Conservation (phyloP, 2,797 vertebrate genomes). For the Acanthopagrus latus region DNA sequence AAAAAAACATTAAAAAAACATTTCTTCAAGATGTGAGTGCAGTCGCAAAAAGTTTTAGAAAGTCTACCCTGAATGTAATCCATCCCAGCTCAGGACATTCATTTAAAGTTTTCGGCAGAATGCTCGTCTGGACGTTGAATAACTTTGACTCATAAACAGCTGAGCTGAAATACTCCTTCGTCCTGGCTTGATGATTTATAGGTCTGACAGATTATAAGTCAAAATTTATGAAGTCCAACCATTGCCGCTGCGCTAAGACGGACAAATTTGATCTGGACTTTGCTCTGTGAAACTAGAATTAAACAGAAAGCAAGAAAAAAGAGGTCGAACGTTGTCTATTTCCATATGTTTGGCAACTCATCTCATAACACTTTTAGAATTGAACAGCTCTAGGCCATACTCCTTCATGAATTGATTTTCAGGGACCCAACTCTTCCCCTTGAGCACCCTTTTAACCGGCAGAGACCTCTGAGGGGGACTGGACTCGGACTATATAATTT, state of each 20-base stretch:
- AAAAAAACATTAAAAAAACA: background rate
- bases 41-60: background rate
- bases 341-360: too few relatives aligned
- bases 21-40: background rate
- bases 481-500: too few relatives aligned
- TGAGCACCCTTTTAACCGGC: too few relatives aligned
- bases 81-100: constrained; percentile 7
- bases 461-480: too few relatives aligned
- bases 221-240: background rate
- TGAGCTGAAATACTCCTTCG: constrained; percentile 1
- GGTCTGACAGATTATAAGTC: background rate
- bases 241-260: too few relatives aligned
- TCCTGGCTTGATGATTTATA: constrained; percentile 2
- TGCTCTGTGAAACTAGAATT: background rate
- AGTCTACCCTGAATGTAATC: constrained; percentile 7
- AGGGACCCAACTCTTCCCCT: too few relatives aligned
- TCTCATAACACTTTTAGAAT: too few relatives aligned
- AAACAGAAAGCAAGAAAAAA: background rate
- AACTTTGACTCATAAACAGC: constrained; percentile 10
- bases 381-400: too few relatives aligned
- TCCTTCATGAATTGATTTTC: too few relatives aligned
- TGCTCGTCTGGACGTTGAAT: constrained; percentile 21
- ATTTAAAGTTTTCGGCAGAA: background rate
- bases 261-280: constrained; percentile 13
- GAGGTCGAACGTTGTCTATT: too few relatives aligned